Evolutionary conservation across 2,888 invertebrate species (phyloP).

Genomic region (Hermodice carunculata): DNA sequence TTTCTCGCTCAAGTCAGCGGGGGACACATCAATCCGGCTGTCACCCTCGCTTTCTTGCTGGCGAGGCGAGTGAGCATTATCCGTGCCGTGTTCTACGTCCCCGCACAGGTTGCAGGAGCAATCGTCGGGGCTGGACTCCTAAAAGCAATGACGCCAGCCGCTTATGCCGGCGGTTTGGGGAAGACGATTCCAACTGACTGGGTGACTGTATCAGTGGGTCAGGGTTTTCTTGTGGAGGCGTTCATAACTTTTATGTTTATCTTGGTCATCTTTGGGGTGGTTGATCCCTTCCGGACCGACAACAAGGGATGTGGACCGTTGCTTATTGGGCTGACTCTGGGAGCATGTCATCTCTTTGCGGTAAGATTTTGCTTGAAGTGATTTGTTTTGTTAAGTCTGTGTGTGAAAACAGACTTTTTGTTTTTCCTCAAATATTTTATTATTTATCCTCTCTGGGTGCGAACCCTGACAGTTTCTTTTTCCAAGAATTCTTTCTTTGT

Average conservation of each 20-base stretch:
- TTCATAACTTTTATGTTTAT: constrained; percentile 50
- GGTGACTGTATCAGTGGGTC: constrained; percentile 19
- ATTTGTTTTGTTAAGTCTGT: too few species aligned
- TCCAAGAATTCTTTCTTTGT: too few species aligned
- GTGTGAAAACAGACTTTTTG: too few species aligned
- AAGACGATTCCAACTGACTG: too few species aligned
- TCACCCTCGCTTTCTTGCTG: constrained; percentile 87
- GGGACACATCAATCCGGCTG: constrained; percentile 93
- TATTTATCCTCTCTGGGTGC: too few species aligned
- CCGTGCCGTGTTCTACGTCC: constrained; percentile 82
- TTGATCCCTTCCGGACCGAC: constrained; percentile 41
- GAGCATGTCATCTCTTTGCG: constrained; percentile 46
- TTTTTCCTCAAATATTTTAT: too few species aligned
- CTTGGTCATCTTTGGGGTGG: constrained; percentile 45
- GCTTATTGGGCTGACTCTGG: constrained; percentile 49
- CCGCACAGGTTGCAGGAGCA: constrained; percentile 85
- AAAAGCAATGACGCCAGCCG: constrained; percentile 21
- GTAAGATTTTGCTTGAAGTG: too few species aligned
- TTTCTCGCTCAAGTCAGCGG: constrained; percentile 89
- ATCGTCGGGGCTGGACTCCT: constrained; percentile 71
- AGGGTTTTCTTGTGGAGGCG: constrained; percentile 39
- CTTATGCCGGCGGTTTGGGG: background rate
- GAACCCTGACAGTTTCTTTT: too few species aligned
- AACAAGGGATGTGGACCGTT: constrained; percentile 47
- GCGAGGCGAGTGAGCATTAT: constrained; percentile 84